These are phyloP conservation scores for Crotalus adamanteus DNA, from an alignment of 2,797 vertebrate species.

Conservation along the genomic window DNA sequence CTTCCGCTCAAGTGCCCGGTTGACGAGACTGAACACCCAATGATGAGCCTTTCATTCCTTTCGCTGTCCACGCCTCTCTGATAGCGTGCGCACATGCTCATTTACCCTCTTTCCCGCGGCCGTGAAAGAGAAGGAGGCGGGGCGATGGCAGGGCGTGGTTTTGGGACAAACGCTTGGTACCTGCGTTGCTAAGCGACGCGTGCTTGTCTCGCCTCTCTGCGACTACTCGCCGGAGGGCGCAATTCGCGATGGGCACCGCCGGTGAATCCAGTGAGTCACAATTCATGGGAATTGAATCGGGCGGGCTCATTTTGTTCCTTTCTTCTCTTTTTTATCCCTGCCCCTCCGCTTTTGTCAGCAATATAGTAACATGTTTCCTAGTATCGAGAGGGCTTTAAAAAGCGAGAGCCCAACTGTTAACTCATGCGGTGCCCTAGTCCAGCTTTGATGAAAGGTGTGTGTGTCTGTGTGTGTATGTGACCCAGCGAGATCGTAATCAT, in stretches of 20 bases:
- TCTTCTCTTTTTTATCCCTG: too few relatives aligned
- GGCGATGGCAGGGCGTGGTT: neutral
- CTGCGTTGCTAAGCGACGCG: constrained; percentile 11
- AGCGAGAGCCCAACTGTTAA: neutral
- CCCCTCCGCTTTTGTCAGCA: neutral
- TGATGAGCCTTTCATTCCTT: neutral
- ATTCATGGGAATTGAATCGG: neutral
- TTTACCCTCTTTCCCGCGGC: too few relatives aligned
- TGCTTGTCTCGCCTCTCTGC: neutral
- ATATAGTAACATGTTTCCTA: neutral
- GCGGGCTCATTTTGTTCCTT: neutral
- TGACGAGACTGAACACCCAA: neutral
- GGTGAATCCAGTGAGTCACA: constrained; percentile 4
- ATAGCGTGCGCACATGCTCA: neutral
- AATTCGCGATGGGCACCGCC: neutral
- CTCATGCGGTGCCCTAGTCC: neutral
- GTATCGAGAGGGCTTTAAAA: neutral
- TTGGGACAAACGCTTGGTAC: neutral
- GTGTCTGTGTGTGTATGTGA: too few relatives aligned
- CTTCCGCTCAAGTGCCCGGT: neutral
- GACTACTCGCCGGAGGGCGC: neutral
- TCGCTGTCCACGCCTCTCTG: neutral
- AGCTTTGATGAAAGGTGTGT: neutral
- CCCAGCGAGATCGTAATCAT: too few relatives aligned
- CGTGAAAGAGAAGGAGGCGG: neutral